A percentile compares a stretch with the other conserved stretches of the same genome.
Evolutionary conservation across 2,888 invertebrate species (phyloP).

Genomic region (Branchipolynoe longqiensis): DNA sequence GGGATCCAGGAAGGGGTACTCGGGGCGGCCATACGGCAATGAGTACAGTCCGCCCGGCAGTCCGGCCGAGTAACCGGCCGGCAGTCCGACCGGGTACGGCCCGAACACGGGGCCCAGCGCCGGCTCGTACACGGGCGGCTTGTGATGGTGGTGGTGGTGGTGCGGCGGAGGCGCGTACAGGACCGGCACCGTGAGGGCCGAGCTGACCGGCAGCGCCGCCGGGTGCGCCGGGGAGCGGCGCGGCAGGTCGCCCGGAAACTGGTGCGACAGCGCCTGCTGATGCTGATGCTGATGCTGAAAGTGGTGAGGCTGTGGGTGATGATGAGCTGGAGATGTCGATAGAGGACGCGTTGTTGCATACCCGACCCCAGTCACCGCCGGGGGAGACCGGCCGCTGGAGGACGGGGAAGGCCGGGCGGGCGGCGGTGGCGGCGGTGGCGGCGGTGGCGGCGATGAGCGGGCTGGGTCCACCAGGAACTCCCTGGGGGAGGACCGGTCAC

Average conservation of each 20-base stretch:
- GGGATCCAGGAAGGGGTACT: slow-evolving; percentile 50
- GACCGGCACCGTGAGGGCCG: slow-evolving; percentile 12
- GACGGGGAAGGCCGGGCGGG: neutral
- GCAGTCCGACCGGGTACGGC: neutral
- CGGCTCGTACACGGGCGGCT: slow-evolving; percentile 9
- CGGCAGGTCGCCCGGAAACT: neutral
- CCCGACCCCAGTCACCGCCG: neutral
- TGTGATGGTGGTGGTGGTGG: neutral
- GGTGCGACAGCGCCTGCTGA: neutral
- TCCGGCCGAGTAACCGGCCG: slow-evolving; percentile 1
- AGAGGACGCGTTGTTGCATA: neutral
- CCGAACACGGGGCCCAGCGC: neutral
- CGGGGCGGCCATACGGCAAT: slow-evolving; percentile 49
- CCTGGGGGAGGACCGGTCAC: slow-evolving; percentile 4
- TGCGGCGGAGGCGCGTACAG: neutral
- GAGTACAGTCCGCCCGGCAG: slow-evolving; percentile 28
- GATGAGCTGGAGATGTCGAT: neutral
- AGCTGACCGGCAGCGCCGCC: slow-evolving; percentile 14
- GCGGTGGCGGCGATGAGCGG: neutral
- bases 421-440: neutral
- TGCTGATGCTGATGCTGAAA: neutral
- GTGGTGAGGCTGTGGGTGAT: neutral
- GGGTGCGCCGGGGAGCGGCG: slow-evolving; percentile 29
- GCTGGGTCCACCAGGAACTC: neutral
- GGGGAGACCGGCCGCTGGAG: neutral